These are phyloP conservation scores for Mesorhabditis belari DNA, from an alignment of 2,888 invertebrate species.

Conservation along the genomic window DNA sequence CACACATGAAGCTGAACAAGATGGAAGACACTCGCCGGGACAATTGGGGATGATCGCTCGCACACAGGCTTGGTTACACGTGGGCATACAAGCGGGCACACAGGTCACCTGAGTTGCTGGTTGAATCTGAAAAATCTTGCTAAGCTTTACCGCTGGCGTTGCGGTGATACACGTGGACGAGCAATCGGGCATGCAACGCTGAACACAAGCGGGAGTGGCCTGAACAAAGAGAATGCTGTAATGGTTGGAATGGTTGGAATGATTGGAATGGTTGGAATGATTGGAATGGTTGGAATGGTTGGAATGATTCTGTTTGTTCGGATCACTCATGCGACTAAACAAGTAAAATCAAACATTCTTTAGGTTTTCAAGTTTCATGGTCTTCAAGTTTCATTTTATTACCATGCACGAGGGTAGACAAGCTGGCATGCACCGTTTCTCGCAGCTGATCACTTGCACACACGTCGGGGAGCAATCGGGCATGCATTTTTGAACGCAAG, in stretches of 20 bases:
- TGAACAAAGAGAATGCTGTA: too few species aligned
- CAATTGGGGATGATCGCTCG: constrained; percentile 12
- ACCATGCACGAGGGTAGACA: background rate
- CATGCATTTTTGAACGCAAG: background rate
- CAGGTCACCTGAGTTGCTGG: constrained; percentile 3
- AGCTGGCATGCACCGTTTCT: background rate
- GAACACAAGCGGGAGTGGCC: background rate
- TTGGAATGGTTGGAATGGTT: too few species aligned
- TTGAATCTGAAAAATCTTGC: background rate
- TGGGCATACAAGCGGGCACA: constrained; percentile 26
- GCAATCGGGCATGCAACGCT: background rate
- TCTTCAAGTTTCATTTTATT: too few species aligned
- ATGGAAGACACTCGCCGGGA: constrained; percentile 8
- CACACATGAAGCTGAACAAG: constrained; percentile 17
- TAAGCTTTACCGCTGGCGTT: too few species aligned
- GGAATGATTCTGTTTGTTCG: too few species aligned
- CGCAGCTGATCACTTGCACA: background rate
- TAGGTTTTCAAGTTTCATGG: too few species aligned
- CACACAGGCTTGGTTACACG: constrained; percentile 26
- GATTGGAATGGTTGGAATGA: too few species aligned
- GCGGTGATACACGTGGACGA: background rate
- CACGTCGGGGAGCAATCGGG: background rate
- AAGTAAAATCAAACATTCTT: too few species aligned
- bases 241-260: too few species aligned
- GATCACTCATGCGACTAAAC: too few species aligned